phyloP scores from a whole-genome alignment of 2,797 vertebrate species.

The Knipowitschia caucasica region DNA sequence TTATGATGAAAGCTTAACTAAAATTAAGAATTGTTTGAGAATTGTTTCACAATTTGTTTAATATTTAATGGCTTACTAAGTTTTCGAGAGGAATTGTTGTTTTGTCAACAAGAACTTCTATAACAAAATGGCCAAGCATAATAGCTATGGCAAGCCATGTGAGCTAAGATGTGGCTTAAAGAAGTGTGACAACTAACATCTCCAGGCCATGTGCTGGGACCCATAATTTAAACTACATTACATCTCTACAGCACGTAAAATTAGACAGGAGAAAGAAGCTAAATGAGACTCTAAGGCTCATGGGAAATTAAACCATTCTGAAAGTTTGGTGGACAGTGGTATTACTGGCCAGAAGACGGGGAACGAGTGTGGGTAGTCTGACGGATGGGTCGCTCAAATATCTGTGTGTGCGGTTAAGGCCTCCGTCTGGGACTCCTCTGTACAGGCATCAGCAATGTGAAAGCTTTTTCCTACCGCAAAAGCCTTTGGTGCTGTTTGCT shows the following conservation, averaged over 20 bases:
- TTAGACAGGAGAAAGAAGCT: slow-evolving; percentile 3
- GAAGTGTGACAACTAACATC: background rate
- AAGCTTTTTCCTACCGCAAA: slow-evolving; percentile 28
- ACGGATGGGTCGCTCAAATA: slow-evolving; percentile 34
- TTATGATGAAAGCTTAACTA: too few relatives aligned
- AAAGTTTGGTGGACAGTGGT: slow-evolving; percentile 30
- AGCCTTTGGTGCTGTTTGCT: background rate
- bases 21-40: too few relatives aligned
- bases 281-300: slow-evolving; percentile 19
- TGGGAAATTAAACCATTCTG: slow-evolving; percentile 54
- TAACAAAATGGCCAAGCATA: too few relatives aligned
- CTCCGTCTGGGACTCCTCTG: slow-evolving; percentile 10
- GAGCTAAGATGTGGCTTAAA: background rate
- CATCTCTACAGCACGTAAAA: slow-evolving; percentile 12
- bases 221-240: slow-evolving; percentile 10
- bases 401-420: slow-evolving; percentile 12
- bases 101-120: too few relatives aligned
- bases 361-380: slow-evolving; percentile 31
- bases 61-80: too few relatives aligned
- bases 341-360: slow-evolving; percentile 9
- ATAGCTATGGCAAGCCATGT: background rate
- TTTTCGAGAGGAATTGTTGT: too few relatives aligned
- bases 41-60: too few relatives aligned
- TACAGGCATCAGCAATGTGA: slow-evolving; percentile 44
- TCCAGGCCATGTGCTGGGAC: slow-evolving; percentile 1